phyloP scores from a whole-genome alignment of 1,140 invertebrate genomes.

The Heliconius hewitsoni region DNA sequence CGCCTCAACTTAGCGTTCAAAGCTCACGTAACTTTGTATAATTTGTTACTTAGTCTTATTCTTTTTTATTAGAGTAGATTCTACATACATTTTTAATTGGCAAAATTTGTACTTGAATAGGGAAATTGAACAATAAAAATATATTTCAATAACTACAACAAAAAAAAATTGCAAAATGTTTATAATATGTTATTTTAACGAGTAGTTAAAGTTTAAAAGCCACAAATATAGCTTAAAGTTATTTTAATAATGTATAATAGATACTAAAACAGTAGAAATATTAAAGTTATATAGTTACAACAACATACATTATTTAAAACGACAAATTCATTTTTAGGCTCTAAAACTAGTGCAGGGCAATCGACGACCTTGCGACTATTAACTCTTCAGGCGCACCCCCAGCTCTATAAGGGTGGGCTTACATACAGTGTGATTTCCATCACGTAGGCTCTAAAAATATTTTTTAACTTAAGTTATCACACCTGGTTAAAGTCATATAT shows the following conservation, averaged over 20 bases:
- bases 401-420: neutral
- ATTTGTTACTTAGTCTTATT: neutral
- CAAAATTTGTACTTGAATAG: no score
- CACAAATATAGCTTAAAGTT: neutral
- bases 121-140: neutral
- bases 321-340: neutral
- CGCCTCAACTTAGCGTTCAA: conserved; percentile 39
- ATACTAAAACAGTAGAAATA: neutral
- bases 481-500: neutral
- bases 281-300: neutral
- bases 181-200: neutral
- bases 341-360: conserved; percentile 1
- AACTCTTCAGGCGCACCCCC: conserved; percentile 1
- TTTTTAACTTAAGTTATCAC: neutral
- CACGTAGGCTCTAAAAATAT: neutral
- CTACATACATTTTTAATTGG: neutral
- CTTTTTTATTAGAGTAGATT: neutral
- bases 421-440: neutral
- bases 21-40: conserved; percentile 12
- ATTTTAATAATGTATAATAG: no score
- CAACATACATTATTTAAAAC: neutral
- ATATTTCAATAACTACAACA: neutral
- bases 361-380: conserved; percentile 21
- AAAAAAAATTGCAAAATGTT: neutral
- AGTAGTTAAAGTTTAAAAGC: neutral